Base-by-base conservation (phyloP, 1,140 invertebrate species). In the Drosophila repleta region DNA sequence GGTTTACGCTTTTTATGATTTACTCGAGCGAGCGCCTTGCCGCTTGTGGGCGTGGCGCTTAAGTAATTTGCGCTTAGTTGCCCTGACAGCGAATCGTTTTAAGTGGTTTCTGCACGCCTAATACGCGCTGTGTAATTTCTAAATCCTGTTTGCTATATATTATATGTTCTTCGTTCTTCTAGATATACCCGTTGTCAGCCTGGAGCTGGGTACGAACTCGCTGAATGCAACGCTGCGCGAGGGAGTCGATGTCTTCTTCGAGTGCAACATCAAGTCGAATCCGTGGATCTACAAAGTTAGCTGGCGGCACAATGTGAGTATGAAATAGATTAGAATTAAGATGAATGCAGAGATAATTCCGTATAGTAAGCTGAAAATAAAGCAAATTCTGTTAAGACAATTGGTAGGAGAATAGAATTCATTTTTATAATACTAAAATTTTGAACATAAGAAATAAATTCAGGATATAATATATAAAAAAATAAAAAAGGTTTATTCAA, bases 191-290 rank as follows among this genome's bases (percentile, higher is more conserved):
- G 94, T 96, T 66, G 96, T 96, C 13, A 95, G 94, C 26, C 91
- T 97, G 78, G 95, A 96, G 76, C 92, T 97, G 37, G 96, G 96
- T 8, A 96, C 96, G 58, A 97, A 95, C 70, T 92, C 97, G 29
- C 96, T 97, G 83, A 95, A 95, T 13, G 94, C 94, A 49, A 93
- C 94, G 24, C 95, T 97, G 61, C 94, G 95, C 46, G 96, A 97
- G 92, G 96, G 96, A 11, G 96, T 96, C 48, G 97, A 97, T 92
- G 96, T 98, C 45, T 97, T 97, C 92, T 96, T 98, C 79, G 97
- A 97, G 92, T 97, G 97, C 92, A 96, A 95, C 90, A 97, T 98
- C 71, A 96, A 95, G 90, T 95, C 96, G 7, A 97, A 97, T 92
- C 97, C 97, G 0, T 96, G 95, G 95, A 95, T 96, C 43, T 95